Evolutionary conservation across 2,888 invertebrate genomes (phyloP).

Genomic region (Chromoteleia sp.): DNA sequence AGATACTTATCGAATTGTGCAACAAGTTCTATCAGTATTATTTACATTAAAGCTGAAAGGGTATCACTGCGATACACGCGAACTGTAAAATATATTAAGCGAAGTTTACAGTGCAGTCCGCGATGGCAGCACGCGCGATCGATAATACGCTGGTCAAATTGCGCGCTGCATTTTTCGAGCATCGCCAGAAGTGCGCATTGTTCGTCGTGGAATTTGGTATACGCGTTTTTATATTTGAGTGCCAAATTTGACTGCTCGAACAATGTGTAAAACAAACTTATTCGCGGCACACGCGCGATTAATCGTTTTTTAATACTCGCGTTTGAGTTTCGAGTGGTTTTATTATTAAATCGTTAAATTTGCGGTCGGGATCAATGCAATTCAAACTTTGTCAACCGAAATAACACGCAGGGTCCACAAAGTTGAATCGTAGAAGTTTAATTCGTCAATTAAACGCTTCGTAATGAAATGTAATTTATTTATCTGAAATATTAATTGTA

Average conservation of each 20-base stretch:
- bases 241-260: not conserved
- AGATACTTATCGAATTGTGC: constrained; percentile 56
- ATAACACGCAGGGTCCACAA: not conserved
- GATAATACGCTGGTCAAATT: constrained; percentile 25
- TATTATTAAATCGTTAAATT: constrained; percentile 9
- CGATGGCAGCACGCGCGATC: not conserved
- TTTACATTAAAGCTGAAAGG: constrained; percentile 40
- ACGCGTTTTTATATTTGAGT: too few relatives aligned
- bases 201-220: too few relatives aligned
- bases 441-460: not conserved
- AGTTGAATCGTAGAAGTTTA: constrained; percentile 3
- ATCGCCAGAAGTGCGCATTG: too few relatives aligned
- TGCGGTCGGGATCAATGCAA: not conserved
- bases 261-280: not conserved
- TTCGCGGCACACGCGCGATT: not conserved
- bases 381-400: not conserved
- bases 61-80: constrained; percentile 45
- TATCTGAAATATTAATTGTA: too few relatives aligned
- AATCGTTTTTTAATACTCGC: not conserved
- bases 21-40: constrained; percentile 58
- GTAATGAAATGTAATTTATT: not conserved
- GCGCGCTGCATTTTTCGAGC: not conserved
- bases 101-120: constrained; percentile 19
- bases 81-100: constrained; percentile 43
- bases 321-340: not conserved